A percentile compares a stretch with the other conserved stretches of the same genome.
These are phyloP conservation scores for Notothenia coriiceps DNA, from an alignment of 2,113 vertebrate species.

Conservation along the genomic window DNA sequence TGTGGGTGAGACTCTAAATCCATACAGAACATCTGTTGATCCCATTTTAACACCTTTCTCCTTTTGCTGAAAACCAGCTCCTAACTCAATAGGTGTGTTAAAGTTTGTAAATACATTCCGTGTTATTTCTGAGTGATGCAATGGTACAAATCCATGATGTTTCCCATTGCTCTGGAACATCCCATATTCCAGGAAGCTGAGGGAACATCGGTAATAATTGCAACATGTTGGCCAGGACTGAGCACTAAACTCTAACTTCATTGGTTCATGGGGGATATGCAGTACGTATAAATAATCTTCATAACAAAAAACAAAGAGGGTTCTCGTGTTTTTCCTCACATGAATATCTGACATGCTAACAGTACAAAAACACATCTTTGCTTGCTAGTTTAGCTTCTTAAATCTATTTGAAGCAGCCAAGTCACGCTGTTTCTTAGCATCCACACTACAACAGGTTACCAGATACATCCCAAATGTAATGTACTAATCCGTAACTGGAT, in stretches of 20 bases:
- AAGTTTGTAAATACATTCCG: constrained; percentile 20
- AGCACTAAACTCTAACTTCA: constrained; percentile 10
- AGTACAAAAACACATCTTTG: background rate
- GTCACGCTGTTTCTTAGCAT: constrained; percentile 8
- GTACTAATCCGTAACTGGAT: too few relatives aligned
- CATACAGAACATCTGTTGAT: constrained; percentile 28
- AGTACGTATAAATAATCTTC: constrained; percentile 43
- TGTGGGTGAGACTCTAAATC: constrained; percentile 24
- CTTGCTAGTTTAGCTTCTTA: constrained; percentile 19
- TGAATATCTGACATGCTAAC: constrained; percentile 1
- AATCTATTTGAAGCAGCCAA: background rate
- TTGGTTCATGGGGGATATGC: constrained; percentile 24
- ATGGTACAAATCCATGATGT: background rate
- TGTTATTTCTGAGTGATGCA: background rate
- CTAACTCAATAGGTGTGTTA: background rate
- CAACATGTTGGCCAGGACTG: constrained; percentile 18
- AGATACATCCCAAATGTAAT: too few relatives aligned
- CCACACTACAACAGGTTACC: background rate
- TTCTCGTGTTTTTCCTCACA: constrained; percentile 24
- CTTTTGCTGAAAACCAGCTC: background rate
- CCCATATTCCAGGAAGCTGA: constrained; percentile 6
- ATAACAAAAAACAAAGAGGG: background rate
- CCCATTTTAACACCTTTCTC: constrained; percentile 9
- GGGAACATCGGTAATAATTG: constrained; percentile 18
- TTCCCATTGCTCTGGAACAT: background rate